A percentile compares a stretch with the other conserved stretches of the same genome.
Conservation (phyloP, 2,113 vertebrate genomes). For the Tonatia bakeri region DNA sequence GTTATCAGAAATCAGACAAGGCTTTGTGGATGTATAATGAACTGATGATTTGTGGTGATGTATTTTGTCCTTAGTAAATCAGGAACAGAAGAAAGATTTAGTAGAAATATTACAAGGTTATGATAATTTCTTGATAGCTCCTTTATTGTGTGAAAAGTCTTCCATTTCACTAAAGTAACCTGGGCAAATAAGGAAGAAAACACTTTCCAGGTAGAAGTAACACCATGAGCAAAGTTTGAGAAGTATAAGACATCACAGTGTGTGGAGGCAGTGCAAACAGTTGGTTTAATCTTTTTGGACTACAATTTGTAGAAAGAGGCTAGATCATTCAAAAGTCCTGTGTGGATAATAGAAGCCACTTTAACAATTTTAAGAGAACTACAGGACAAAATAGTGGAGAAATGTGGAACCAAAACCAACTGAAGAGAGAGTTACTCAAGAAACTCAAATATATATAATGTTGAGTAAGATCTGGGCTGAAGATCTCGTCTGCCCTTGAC, state of each 20-base stretch:
- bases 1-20: not conserved
- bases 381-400: not conserved
- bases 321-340: not conserved
- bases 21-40: not conserved
- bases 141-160: not conserved
- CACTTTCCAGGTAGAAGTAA: not conserved
- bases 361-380: not conserved
- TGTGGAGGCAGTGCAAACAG: not conserved
- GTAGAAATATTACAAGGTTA: not conserved
- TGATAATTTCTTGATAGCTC: not conserved
- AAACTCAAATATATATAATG: not conserved
- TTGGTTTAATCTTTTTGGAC: not conserved
- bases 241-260: not conserved
- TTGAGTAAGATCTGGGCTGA: not conserved
- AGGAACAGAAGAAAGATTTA: not conserved
- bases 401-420: not conserved
- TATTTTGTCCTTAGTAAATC: not conserved
- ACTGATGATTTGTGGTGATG: not conserved
- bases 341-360: not conserved
- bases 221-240: not conserved
- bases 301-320: not conserved
- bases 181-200: not conserved
- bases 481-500: not conserved
- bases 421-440: not conserved
- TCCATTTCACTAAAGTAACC: not conserved